Evolutionary conservation across 1,140 invertebrate species (phyloP).

Genomic region (Pseudomyrmex gracilis): DNA sequence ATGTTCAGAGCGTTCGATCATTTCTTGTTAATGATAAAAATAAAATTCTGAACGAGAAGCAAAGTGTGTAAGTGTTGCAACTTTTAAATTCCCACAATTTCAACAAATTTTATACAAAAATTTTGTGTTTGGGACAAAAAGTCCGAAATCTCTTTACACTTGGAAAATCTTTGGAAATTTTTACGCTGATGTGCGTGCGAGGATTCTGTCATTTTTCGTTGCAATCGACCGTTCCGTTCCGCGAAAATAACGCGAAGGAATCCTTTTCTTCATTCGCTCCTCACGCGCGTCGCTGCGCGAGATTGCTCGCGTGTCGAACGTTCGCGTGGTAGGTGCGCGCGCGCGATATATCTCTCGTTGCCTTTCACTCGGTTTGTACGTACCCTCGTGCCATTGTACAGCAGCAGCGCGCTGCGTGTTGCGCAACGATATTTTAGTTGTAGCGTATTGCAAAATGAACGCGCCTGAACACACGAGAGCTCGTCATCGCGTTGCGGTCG

Average conservation of each 20-base stretch:
- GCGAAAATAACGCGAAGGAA: constrained; percentile 1
- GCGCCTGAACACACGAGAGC: constrained; percentile 9
- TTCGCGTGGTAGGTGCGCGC: constrained; percentile 24
- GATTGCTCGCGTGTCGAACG: constrained; percentile 60
- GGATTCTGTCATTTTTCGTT: constrained; percentile 67
- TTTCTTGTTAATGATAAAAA: no score
- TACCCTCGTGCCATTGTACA: constrained; percentile 79
- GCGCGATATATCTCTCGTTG: constrained; percentile 73
- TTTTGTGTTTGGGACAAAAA: no score
- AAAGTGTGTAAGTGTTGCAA: no score
- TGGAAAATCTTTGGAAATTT: no score
- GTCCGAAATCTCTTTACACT: no score
- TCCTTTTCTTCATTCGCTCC: constrained; percentile 15
- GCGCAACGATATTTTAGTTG: constrained; percentile 81
- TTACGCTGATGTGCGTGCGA: no score
- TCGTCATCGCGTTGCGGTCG: constrained; percentile 35
- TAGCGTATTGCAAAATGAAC: constrained; percentile 72
- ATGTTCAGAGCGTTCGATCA: constrained; percentile 57
- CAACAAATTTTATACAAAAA: no score
- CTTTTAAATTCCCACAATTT: no score
- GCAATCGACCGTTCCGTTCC: constrained; percentile 32
- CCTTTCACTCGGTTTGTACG: constrained; percentile 81
- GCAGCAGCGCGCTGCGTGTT: constrained; percentile 65
- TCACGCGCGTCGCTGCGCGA: constrained; percentile 5
- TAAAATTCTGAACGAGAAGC: no score